Base-by-base conservation (phyloP, 2,113 vertebrate genomes). In the Amphiprion ocellaris region DNA sequence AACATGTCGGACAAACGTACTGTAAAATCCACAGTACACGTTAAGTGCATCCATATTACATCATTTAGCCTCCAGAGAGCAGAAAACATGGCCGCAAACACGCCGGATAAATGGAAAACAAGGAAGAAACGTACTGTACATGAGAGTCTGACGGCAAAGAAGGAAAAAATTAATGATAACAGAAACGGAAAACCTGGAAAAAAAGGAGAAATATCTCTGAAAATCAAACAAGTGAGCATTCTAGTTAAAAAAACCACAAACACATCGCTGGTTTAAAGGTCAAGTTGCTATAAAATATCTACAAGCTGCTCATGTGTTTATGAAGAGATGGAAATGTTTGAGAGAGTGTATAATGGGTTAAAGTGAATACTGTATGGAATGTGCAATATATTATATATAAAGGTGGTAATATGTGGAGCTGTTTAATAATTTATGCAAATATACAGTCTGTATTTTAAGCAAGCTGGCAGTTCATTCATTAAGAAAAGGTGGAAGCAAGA, bases 321-420 rank as follows among this genome's bases (percentile, higher is more conserved):
- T 9, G 9, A 8, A 37, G 7, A 9, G 7, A 7, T 37, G 33
- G 6, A 54, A 53, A 2, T 47, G 39, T 47, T 15, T 72, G 37
- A 53, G 4, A 15, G 2, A 10, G 12, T 21, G n/a, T 24, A 33
- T 33, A 61, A 37, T 60, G 14, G 60, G 54, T 61, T 44, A 4
- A 10, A 64, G 47, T 81, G 63, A 77, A 74, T 77, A 68, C 26
- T 72, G 44, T 12, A 78, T 77, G 58, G 17, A 62, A n/a, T 60
- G 7, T 53, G 52, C 47, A 23, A 65, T 81, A 10, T 61, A 82
- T 81, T 69, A 78, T 79, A 23, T 9, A 74, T 69, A 52, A 1
- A 67, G n/a, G 12, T 55, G 46, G 30, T 30, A 4, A 30, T 2
- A 71, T 17, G 17, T 21, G 9, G 28, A 46, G 50, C 24, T 46